A percentile compares a stretch with the other conserved stretches of the same genome.
These are phyloP conservation scores for Hyaena hyaena DNA, from an alignment of 2,113 vertebrate genomes.

Conservation along the genomic window DNA sequence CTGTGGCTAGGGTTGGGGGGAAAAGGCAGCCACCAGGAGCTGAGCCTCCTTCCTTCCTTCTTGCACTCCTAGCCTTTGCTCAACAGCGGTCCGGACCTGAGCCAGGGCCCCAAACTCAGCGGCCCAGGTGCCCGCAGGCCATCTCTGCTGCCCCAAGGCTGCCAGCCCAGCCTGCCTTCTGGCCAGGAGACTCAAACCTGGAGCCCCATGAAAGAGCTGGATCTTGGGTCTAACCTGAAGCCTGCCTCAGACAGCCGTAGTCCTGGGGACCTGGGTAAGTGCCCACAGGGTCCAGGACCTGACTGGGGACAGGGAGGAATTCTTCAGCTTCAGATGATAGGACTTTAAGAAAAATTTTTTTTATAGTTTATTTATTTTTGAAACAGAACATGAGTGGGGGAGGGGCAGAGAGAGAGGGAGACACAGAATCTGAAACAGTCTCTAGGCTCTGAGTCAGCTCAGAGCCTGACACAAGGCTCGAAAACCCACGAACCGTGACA, in stretches of 20 bases:
- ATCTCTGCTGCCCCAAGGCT: conserved; percentile 85
- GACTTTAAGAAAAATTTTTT: too few species aligned
- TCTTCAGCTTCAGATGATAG: neutral
- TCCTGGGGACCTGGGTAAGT: conserved; percentile 89
- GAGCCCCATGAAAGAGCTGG: neutral
- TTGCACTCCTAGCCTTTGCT: conserved; percentile 16
- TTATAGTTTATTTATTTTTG: too few species aligned
- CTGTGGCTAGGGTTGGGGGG: neutral
- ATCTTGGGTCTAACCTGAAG: conserved; percentile 31
- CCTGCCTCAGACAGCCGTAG: conserved; percentile 90
- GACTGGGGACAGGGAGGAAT: neutral
- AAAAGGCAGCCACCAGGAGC: neutral
- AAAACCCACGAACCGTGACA: too few species aligned
- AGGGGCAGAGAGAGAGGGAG: too few species aligned
- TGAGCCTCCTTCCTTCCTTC: conserved; percentile 20
- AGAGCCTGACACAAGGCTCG: too few species aligned
- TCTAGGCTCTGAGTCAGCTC: too few species aligned
- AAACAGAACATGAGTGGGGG: too few species aligned
- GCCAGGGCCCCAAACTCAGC: conserved; percentile 81
- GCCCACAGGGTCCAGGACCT: neutral
- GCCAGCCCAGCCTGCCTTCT: conserved; percentile 57
- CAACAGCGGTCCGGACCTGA: neutral
- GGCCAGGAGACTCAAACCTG: conserved; percentile 17
- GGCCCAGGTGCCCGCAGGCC: conserved; percentile 82
- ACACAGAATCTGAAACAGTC: too few species aligned